Base-by-base conservation (phyloP, 2,113 vertebrate genomes). In the Cyprinodon variegatus region DNA sequence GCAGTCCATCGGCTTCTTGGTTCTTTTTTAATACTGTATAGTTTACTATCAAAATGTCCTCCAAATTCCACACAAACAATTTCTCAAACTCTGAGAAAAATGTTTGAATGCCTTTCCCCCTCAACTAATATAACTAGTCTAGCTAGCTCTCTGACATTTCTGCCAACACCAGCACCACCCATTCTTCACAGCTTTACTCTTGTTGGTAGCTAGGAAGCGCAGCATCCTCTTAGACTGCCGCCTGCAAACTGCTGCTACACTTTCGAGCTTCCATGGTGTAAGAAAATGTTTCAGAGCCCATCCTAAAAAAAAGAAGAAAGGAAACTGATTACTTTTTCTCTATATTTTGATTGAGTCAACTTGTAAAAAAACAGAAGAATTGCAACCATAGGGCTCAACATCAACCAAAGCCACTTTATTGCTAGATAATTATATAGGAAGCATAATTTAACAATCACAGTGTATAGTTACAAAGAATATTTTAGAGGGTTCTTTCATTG, bases 1-100 rank as follows among this genome's bases (percentile, higher is more conserved):
- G 86, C 59, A 94, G 80, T 95, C 94, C 94, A 95, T 95, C 64
- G 22, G 17, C 50, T n/a, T 57, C 8, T 20, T 3, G 40, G 29
- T 53, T 65, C 53, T 41, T 73, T 63, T 83, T 11, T 20, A 53
- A 53, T 63, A 6, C 41, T 4, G 14, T 79, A 37, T 63, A 65
- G n/a, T 29, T 61, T 50, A 39, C n/a, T 63, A 45, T 15, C 3
- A 61, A 61, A 70, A 60, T 3, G 3, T 50, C 69, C 41, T 29
- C 37, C 14, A 13, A 15, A 12, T 37, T 78, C 46, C 61, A 71
- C 15, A 15, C n/a, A 37, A 72, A 59, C 36, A 39, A 69, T 50
- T 17, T 3, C 36, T 45, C 36, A 59, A 11, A 62, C 39, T 53
- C 7, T 6, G 1, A 48, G 17, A 53, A 22, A 50, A n/a, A 53